Evolutionary conservation across 2,888 invertebrate genomes (phyloP).

Genomic region (Orthosia cruda): DNA sequence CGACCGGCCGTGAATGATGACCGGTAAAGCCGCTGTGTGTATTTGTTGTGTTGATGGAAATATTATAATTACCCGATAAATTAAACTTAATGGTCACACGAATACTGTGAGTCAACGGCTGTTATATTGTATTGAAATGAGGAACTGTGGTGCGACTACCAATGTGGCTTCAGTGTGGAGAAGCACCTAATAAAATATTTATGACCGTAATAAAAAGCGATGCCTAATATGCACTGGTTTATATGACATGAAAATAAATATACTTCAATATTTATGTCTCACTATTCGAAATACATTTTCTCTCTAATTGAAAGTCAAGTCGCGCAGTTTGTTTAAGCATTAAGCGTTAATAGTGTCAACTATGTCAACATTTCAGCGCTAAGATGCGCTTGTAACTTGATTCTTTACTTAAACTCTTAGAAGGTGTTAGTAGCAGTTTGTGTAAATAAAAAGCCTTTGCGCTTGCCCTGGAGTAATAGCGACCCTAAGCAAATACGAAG

Average conservation of each 20-base stretch:
- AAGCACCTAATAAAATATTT: conserved; percentile 59
- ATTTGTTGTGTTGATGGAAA: conserved; percentile 63
- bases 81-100: conserved; percentile 43
- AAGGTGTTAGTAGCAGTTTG: conserved; percentile 74
- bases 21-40: conserved; percentile 72
- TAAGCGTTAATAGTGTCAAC: conserved; percentile 52
- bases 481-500: conserved; percentile 73
- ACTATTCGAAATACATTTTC: conserved; percentile 12
- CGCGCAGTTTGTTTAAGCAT: conserved; percentile 27
- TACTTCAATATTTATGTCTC: conserved; percentile 19
- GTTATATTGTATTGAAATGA: conserved; percentile 26
- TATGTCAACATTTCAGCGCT: conserved; percentile 34
- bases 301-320: conserved; percentile 46
- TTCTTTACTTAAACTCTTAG: conserved; percentile 80
- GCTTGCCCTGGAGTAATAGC: conserved; percentile 68
- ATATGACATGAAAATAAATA: conserved; percentile 29
- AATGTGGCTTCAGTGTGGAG: conserved; percentile 34
- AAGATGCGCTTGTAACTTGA: conserved; percentile 67
- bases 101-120: conserved; percentile 6
- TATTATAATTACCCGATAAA: conserved; percentile 57
- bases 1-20: conserved; percentile 82
- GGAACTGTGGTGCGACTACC: conserved; percentile 9
- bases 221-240: conserved; percentile 55
- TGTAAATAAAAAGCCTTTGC: conserved; percentile 74
- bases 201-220: conserved; percentile 60